Evolutionary conservation across 2,113 vertebrate genomes (phyloP), one percentile per base, ranked within the genome.

Genomic region (Malurus melanocephalus): DNA sequence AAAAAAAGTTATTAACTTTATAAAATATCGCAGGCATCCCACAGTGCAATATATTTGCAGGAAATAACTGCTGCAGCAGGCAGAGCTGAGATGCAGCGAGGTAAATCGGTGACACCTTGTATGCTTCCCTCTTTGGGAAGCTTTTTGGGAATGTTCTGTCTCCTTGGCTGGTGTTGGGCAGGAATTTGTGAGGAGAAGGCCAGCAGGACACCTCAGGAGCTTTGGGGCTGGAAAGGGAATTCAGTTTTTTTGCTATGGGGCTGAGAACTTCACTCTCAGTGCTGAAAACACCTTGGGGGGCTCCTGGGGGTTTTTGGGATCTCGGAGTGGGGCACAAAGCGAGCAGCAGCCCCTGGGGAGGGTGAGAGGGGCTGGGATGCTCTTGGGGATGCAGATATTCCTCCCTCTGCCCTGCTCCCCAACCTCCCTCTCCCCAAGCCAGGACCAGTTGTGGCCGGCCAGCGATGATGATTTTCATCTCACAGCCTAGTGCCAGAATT

Each of bases 1-100:
- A 97, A 96, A 96, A 96, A 97, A 97, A 97, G 97, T 97, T 97
- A 97, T 97, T 97, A 97, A 97, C 97, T 97, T 97, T 96, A 97
- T 97, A 97, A 97, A 97, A 97, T 94, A 97, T 96, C 49, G 2
- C 95, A 93, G 97, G 96, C 97, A 69, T 97, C 97, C 96, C 97
- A 96, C 96, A 77, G 97, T 85, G 96, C 94, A 87, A 40, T 96
- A 95, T 96, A 95, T 97, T 91, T 93, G 94, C 92, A 94, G 94
- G 96, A 92, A 94, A 94, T 93, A 94, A 89, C 92, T 27, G 83
- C 95, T 93, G 38, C 49, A 93, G 95, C 80, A 93, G 96, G 95
- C 95, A 95, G 92, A 95, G 93, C 94, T 92, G 95, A 75, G 88
- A n/a, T 15, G 87, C 95, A 85, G 35, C 46, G 38, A 92, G 95